phyloP scores from a whole-genome alignment of 2,888 invertebrate genomes.

The Deroplatys truncata region DNA sequence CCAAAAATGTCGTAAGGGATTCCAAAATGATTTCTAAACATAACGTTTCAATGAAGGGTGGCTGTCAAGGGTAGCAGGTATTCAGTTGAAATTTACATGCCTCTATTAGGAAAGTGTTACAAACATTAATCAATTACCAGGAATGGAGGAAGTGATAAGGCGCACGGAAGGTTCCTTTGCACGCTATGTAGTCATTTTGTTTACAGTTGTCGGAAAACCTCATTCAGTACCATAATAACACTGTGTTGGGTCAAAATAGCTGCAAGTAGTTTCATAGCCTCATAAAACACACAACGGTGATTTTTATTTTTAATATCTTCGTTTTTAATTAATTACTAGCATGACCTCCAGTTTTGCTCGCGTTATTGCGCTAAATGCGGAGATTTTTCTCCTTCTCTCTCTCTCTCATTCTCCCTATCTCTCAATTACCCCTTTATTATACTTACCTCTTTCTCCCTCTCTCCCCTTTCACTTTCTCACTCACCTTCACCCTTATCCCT shows the following conservation, averaged over 20 bases:
- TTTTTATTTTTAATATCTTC: neutral
- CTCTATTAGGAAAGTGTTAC: neutral
- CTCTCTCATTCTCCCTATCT: no score
- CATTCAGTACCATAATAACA: neutral
- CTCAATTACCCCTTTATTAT: no score
- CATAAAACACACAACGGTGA: neutral
- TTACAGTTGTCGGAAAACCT: neutral
- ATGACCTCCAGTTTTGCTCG: no score
- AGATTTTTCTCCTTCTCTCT: no score
- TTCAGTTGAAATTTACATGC: neutral
- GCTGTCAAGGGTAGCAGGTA: neutral
- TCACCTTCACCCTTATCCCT: no score
- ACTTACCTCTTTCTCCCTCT: no score
- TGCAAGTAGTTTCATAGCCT: neutral
- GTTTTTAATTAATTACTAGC: neutral
- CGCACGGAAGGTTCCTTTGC: neutral
- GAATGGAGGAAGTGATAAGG: neutral
- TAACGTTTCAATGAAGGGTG: neutral
- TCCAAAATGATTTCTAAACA: neutral
- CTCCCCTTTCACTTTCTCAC: no score
- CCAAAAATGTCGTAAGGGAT: neutral
- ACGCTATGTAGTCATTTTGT: neutral
- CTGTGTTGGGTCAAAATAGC: neutral
- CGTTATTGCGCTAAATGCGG: no score
- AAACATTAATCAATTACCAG: neutral